Evolutionary conservation across 1,140 invertebrate genomes (phyloP).

Genomic region (Cyclargus thomasi): DNA sequence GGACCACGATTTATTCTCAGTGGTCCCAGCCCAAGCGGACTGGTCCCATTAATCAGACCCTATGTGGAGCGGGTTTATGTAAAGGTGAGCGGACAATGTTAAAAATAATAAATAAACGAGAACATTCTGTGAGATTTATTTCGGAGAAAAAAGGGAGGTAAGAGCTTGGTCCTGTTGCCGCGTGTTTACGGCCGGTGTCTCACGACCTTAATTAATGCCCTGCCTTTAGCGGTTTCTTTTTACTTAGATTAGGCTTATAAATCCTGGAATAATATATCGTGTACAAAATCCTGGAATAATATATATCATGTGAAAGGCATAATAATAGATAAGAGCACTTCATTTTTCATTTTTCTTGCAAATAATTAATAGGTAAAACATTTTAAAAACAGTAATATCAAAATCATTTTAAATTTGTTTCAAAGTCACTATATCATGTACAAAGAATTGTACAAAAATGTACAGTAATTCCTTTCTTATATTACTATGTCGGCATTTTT

Average conservation of each 20-base stretch:
- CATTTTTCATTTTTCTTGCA: too few species aligned
- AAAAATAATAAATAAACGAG: slow-evolving; percentile 71
- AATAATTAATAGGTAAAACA: too few species aligned
- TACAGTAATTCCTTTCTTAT: too few species aligned
- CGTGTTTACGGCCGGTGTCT: slow-evolving; percentile 59
- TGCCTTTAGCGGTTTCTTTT: slow-evolving; percentile 35
- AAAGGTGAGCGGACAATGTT: slow-evolving; percentile 61
- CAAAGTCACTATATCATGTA: too few species aligned
- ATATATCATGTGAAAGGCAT: too few species aligned
- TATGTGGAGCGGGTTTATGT: slow-evolving; percentile 56
- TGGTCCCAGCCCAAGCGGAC: slow-evolving; percentile 47
- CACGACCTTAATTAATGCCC: slow-evolving; percentile 65
- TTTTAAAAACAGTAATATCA: too few species aligned
- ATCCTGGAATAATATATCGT: background rate
- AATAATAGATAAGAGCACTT: too few species aligned
- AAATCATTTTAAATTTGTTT: too few species aligned
- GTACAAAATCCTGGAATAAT: too few species aligned
- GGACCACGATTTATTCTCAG: background rate
- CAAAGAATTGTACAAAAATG: too few species aligned
- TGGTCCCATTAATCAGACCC: slow-evolving; percentile 63
- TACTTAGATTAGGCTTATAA: slow-evolving; percentile 41
- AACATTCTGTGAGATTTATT: slow-evolving; percentile 71
- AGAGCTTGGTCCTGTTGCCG: slow-evolving; percentile 61
- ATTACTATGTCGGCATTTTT: too few species aligned
- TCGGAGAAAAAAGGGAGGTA: slow-evolving; percentile 63